Conservation (phyloP, 1,140 invertebrate species). For the Pseudachorutes palmiensis region DNA sequence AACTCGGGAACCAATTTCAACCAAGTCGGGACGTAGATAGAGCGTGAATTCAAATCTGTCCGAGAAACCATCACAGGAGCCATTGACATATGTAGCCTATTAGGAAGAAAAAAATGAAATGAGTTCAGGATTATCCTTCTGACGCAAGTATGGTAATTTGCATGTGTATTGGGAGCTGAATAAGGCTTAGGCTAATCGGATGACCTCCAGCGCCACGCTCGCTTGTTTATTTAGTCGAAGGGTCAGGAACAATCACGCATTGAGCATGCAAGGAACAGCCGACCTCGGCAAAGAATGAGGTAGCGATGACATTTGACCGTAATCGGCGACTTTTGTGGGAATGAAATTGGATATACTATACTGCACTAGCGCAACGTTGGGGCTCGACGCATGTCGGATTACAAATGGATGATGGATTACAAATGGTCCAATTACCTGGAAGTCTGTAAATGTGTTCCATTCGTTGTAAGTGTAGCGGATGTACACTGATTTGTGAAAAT, state of each 20-base stretch:
- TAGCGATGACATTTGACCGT: too few species aligned
- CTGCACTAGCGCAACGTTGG: too few species aligned
- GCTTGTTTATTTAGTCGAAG: not conserved
- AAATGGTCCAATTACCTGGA: constrained; percentile 47
- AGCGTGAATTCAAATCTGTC: constrained; percentile 75
- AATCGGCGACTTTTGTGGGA: too few species aligned
- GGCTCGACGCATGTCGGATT: too few species aligned
- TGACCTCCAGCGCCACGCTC: too few species aligned
- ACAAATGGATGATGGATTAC: not conserved
- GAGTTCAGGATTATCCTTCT: too few species aligned
- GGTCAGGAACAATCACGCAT: not conserved
- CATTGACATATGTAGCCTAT: constrained; percentile 63
- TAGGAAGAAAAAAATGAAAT: constrained; percentile 36
- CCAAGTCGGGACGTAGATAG: constrained; percentile 55
- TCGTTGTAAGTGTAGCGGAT: constrained; percentile 76
- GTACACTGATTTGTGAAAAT: constrained; percentile 82
- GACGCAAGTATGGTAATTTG: too few species aligned
- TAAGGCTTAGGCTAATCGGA: not conserved
- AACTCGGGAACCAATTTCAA: constrained; percentile 62
- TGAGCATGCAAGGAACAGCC: not conserved
- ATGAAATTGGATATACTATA: too few species aligned
- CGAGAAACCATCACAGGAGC: constrained; percentile 85
- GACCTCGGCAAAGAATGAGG: too few species aligned
- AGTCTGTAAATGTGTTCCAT: constrained; percentile 75
- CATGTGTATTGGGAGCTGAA: too few species aligned